phyloP scores from a whole-genome alignment of 2,888 invertebrate genomes.

The Amphipoea lucens region DNA sequence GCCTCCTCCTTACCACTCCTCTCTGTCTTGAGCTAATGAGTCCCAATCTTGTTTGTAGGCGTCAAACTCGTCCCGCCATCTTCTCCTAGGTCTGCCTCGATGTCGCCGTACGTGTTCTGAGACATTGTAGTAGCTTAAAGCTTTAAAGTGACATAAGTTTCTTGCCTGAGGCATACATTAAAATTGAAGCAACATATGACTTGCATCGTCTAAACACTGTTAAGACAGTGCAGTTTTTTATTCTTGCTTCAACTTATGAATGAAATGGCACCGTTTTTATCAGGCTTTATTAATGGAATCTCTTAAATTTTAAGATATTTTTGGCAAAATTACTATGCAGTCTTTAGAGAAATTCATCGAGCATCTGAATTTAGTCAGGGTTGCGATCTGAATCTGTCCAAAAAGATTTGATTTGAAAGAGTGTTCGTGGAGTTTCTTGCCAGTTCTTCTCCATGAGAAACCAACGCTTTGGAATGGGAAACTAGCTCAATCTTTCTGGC shows the following conservation, averaged over 20 bases:
- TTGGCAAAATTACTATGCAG: background rate
- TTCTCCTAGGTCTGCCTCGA: background rate
- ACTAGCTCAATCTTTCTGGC: background rate
- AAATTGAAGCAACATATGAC: background rate
- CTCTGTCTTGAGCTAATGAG: background rate
- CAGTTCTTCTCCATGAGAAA: background rate
- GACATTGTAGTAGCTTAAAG: background rate
- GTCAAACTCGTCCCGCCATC: background rate
- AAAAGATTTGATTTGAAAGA: background rate
- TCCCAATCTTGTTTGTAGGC: background rate
- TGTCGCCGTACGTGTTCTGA: background rate
- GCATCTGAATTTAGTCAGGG: background rate
- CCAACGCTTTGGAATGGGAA: background rate
- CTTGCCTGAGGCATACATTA: background rate
- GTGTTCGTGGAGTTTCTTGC: background rate
- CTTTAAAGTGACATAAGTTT: background rate
- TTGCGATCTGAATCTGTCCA: background rate
- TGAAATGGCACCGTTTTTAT: background rate
- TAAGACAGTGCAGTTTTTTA: background rate
- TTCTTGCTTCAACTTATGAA: background rate
- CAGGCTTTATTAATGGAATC: too few species aligned
- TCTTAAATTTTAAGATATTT: background rate
- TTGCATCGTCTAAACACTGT: background rate
- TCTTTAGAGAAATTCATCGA: background rate
- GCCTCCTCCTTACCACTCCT: background rate